Percentiles rank a stretch among this genome's conserved stretches.
Evolutionary conservation across 2,888 invertebrate species (phyloP).

Genomic region (Ochlodes sylvanus): DNA sequence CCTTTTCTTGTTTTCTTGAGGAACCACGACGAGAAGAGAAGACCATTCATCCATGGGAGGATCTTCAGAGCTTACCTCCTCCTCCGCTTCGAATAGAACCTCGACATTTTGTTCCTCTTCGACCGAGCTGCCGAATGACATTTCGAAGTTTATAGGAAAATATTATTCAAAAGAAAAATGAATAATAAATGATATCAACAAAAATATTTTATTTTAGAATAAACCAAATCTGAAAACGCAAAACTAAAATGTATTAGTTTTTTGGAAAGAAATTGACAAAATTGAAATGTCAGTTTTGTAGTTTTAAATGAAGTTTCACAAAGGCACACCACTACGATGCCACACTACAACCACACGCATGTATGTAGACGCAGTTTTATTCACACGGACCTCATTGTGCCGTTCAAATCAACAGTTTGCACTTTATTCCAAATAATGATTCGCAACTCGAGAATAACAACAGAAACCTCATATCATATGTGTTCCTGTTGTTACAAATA

Average conservation of each 20-base stretch:
- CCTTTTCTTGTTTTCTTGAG: constrained; percentile 55
- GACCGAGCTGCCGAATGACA: constrained; percentile 44
- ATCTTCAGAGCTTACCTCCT: constrained; percentile 60
- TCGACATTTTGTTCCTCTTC: constrained; percentile 40
- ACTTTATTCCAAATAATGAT: too few species aligned
- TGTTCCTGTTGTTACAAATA: not conserved
- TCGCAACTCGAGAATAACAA: too few species aligned
- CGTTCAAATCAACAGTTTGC: too few species aligned
- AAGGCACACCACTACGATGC: too few species aligned
- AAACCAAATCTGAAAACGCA: not conserved
- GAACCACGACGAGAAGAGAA: constrained; percentile 53
- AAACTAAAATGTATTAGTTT: not conserved
- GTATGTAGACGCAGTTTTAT: too few species aligned
- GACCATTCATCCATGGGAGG: constrained; percentile 69
- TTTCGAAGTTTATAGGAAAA: constrained; percentile 30
- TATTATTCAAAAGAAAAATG: not conserved
- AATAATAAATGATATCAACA: constrained; percentile 16
- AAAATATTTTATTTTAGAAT: not conserved
- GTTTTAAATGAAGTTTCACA: too few species aligned
- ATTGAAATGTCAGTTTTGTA: too few species aligned
- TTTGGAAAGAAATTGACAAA: not conserved
- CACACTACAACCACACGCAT: too few species aligned
- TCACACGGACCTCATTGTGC: too few species aligned
- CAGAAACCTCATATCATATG: too few species aligned
- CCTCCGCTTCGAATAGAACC: constrained; percentile 44